phyloP scores from a whole-genome alignment of 2,113 vertebrate species.

The Percina caprodes region DNA sequence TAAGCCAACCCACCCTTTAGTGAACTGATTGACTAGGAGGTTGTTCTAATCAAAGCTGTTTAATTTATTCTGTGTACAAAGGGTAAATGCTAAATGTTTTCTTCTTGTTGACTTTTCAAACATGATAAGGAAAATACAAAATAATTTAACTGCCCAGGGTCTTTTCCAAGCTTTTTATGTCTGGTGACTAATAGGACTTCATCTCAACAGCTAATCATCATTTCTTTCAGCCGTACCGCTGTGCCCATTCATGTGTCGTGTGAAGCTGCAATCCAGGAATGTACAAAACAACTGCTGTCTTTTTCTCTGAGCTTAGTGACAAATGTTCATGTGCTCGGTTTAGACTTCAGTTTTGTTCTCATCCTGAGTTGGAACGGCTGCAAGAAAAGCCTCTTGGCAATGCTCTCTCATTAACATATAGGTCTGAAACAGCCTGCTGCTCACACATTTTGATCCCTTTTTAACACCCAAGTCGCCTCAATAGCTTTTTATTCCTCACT shows the following conservation, averaged over 20 bases:
- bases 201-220: not conserved
- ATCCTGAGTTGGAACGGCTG: constrained; percentile 27
- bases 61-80: constrained; percentile 29
- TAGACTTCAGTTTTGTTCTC: constrained; percentile 26
- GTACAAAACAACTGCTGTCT: constrained; percentile 7
- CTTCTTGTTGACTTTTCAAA: constrained; percentile 6
- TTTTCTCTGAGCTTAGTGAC: constrained; percentile 4
- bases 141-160: not conserved
- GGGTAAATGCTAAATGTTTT: not conserved
- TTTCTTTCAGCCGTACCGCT: not conserved
- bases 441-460: constrained; percentile 67
- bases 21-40: not conserved
- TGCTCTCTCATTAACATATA: constrained; percentile 68
- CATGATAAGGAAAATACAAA: not conserved
- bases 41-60: constrained; percentile 2
- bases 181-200: not conserved
- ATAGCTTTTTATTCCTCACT: constrained; percentile 64
- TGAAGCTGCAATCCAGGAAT: constrained; percentile 12
- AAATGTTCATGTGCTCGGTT: constrained; percentile 37
- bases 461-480: constrained; percentile 53
- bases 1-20: not conserved
- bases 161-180: not conserved
- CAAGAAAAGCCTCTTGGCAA: constrained; percentile 56
- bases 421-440: constrained; percentile 56
- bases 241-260: not conserved